phyloP scores from a whole-genome alignment of 2,113 vertebrate genomes.

The Prolemur simus region DNA sequence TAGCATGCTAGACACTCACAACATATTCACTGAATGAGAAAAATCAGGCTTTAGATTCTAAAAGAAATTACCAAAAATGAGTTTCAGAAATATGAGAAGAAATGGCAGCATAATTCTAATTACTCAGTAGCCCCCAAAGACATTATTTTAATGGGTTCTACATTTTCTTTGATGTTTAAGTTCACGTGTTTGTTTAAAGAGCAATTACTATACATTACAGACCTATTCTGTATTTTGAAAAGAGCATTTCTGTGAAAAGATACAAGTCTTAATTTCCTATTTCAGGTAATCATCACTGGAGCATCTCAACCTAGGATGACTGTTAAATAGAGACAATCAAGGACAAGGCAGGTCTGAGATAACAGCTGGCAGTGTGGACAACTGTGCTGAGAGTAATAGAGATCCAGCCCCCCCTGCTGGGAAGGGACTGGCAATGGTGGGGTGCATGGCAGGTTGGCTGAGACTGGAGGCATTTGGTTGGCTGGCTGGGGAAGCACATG shows the following conservation, averaged over 20 bases:
- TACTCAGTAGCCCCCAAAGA: background rate
- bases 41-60: background rate
- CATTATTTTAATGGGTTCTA: background rate
- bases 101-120: background rate
- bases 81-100: background rate
- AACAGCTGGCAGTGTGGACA: background rate
- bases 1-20: background rate
- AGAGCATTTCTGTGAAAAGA: background rate
- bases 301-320: background rate
- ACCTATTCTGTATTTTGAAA: background rate
- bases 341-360: background rate
- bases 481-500: background rate
- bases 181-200: background rate
- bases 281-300: background rate
- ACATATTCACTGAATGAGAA: background rate
- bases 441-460: background rate
- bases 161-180: background rate
- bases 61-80: background rate
- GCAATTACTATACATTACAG: background rate
- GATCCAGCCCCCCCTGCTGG: background rate
- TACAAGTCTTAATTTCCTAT: background rate
- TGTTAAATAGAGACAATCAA: background rate
- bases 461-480: background rate
- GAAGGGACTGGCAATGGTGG: too few relatives aligned
- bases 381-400: background rate